A percentile compares a stretch with the other conserved stretches of the same genome.
These are phyloP conservation scores for Sylvia borin DNA, from an alignment of 2,797 vertebrate species.

Conservation along the genomic window DNA sequence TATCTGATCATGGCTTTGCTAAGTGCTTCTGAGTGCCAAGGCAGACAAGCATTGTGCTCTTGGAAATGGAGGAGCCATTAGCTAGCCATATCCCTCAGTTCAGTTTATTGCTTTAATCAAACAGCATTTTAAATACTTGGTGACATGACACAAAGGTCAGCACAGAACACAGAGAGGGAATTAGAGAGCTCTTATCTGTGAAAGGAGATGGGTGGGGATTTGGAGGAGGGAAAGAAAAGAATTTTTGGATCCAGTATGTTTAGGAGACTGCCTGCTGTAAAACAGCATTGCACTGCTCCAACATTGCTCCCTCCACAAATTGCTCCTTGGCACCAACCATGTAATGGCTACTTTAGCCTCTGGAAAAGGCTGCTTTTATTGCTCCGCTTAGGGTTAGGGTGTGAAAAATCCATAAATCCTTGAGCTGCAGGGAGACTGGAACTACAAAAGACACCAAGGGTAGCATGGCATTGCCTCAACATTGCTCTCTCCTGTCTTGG, in stretches of 20 bases:
- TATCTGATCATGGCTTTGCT: not conserved
- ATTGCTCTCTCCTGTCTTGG: not conserved
- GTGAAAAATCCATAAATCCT: not conserved
- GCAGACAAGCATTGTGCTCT: not conserved
- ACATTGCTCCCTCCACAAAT: not conserved
- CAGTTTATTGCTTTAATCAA: not conserved
- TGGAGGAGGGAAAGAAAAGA: not conserved
- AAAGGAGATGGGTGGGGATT: not conserved
- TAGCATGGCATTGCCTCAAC: fast-evolving
- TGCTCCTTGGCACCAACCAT: not conserved
- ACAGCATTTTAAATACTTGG: not conserved
- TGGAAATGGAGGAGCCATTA: not conserved
- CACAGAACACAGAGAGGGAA: not conserved
- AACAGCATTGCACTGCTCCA: not conserved
- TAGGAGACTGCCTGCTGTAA: not conserved
- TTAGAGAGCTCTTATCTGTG: not conserved
- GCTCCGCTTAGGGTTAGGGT: fast-evolving
- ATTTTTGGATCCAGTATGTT: not conserved
- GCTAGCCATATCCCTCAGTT: not conserved
- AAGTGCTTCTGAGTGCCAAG: not conserved
- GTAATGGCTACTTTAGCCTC: not conserved
- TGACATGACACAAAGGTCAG: not conserved
- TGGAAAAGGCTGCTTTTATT: not conserved
- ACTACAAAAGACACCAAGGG: not conserved
- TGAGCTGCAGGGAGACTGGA: not conserved